Evolutionary conservation across 2,113 vertebrate species (phyloP), one percentile per base, ranked within the genome.

Genomic region (Dicentrarchus labrax): DNA sequence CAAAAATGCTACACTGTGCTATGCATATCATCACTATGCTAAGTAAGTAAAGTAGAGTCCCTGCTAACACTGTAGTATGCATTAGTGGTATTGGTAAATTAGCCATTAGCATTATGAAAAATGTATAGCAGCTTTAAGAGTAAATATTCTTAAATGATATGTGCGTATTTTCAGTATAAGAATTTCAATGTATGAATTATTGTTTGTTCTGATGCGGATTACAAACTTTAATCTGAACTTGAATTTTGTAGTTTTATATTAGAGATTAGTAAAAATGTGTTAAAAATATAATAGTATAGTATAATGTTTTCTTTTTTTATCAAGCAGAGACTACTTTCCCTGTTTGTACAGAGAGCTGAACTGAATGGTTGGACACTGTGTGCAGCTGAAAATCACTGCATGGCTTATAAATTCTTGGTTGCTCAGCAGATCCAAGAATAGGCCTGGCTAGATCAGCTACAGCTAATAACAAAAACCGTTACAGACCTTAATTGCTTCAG

Each of bases 401-500:
- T 69, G 38, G 17, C 19, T 82, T 59, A 17, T 60, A 8, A 60
- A 68, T 53, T 45, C 15, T n/a, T 64, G 53, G 11, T 16, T 67
- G 22, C 72, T 81, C 72, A 66, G 61, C 54, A 54, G 13, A 7
- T 78, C 50, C 30, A 78, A 39, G 64, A 78, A 74, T 64, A 69
- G 41, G 17, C 30, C 64, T 21, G 24, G 1, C 15, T 41, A n/a
- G 15, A 48, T 56, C 57, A 60, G 60, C 71, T 43, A 51, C 15
- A 78, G 21, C 47, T 51, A 53, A 70, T 65, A 79, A 72, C 54
- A 21, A 21, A 57, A 60, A 70, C 22, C 51, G 54, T 47, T 57
- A 60, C 16, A 65, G 65, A 72, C 43, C 50, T 36, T 10, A 66
- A 64, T 64, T 67, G 21, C 60, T 22, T 77, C 47, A 9, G 38